These are phyloP conservation scores for Aporophyla nigra DNA, from an alignment of 2,888 invertebrate species.

Conservation along the genomic window DNA sequence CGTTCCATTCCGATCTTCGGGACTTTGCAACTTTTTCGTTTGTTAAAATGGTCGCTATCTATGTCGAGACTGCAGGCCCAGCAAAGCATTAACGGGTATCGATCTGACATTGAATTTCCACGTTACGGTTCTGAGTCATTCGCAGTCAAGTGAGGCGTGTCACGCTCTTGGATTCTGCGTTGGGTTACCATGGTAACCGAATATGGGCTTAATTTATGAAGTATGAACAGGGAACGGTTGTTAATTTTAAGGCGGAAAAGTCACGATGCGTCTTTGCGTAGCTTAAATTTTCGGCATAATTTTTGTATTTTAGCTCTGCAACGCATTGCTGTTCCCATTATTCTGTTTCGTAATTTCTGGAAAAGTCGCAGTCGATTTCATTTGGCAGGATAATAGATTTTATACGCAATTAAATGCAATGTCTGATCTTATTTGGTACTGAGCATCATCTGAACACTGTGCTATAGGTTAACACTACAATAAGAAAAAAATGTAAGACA, in stretches of 20 bases:
- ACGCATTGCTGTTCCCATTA: background rate
- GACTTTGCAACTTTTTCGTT: too few species aligned
- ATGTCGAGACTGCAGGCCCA: too few species aligned
- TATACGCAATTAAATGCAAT: background rate
- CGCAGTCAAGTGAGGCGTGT: conserved; percentile 40
- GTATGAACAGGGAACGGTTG: conserved; percentile 4
- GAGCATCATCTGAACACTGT: background rate
- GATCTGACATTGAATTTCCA: conserved; percentile 49
- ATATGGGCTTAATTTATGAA: conserved; percentile 43
- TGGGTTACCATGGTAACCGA: conserved; percentile 44
- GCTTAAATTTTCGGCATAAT: background rate
- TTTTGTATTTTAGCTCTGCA: background rate
- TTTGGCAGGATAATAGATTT: too few species aligned
- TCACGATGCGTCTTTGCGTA: background rate
- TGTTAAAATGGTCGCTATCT: too few species aligned
- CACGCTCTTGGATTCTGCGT: conserved; percentile 46
- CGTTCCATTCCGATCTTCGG: too few species aligned
- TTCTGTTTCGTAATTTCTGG: background rate
- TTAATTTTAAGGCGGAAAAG: conserved; percentile 9
- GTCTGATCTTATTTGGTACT: background rate
- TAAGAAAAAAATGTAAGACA: background rate
- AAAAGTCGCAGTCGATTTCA: background rate
- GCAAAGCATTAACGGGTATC: conserved; percentile 36
- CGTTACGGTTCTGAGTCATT: conserved; percentile 46
- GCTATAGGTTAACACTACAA: too few species aligned